Evolutionary conservation across 2,113 vertebrate genomes (phyloP).

Genomic region (Gasterosteus aculeatus): DNA sequence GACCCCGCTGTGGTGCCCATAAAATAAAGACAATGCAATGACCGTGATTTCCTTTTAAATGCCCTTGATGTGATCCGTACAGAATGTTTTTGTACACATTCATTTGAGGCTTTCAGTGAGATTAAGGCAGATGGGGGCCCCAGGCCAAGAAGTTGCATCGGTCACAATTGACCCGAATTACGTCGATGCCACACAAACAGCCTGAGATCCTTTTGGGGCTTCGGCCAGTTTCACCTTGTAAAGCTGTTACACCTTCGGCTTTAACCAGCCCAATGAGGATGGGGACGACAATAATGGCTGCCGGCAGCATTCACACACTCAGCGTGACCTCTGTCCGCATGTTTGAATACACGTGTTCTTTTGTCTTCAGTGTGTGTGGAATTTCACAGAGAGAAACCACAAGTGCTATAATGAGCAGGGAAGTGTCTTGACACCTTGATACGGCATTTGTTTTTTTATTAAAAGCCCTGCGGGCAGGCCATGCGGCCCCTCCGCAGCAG

Average conservation of each 20-base stretch:
- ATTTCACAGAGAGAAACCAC: constrained; percentile 57
- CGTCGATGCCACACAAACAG: neutral
- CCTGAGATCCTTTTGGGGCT: neutral
- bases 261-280: neutral
- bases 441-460: constrained; percentile 33
- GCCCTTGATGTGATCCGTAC: neutral
- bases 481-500: neutral
- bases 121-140: neutral
- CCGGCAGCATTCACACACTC: neutral
- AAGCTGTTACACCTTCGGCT: neutral
- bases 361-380: constrained; percentile 57
- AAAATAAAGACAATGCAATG: too few species aligned
- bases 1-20: too few species aligned
- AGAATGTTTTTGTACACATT: neutral
- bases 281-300: neutral
- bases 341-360: constrained; percentile 38
- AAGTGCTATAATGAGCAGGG: constrained; percentile 22
- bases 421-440: constrained; percentile 25
- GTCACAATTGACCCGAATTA: neutral
- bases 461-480: neutral
- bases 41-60: neutral
- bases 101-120: neutral
- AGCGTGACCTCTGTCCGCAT: neutral
- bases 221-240: neutral
- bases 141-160: too few species aligned